Conservation (phyloP, 2,113 vertebrate genomes). For the Uropsilus gracilis region DNA sequence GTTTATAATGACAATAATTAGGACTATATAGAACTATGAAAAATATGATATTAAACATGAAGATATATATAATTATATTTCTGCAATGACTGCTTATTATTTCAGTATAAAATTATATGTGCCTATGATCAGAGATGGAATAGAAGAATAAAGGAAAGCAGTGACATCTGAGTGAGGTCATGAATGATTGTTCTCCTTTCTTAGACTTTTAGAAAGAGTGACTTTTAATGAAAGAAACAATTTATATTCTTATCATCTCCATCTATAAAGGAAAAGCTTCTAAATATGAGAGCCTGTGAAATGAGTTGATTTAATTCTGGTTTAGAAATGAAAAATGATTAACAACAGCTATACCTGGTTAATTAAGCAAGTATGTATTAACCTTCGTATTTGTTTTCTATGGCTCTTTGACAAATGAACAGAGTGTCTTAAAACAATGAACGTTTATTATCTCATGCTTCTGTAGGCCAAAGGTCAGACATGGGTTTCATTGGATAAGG, state of each 20-base stretch:
- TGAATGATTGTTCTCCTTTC: background rate
- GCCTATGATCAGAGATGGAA: background rate
- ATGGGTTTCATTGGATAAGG: background rate
- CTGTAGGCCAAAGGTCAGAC: background rate
- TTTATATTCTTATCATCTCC: slow-evolving; percentile 10
- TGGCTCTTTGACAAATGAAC: background rate
- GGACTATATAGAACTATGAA: background rate
- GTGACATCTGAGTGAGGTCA: background rate
- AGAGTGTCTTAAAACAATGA: background rate
- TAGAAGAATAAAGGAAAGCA: background rate
- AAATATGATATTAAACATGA: background rate
- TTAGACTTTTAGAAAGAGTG: background rate
- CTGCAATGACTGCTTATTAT: background rate
- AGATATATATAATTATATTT: background rate
- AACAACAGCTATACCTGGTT: background rate
- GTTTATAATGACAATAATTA: background rate
- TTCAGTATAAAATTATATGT: background rate
- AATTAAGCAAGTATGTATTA: background rate
- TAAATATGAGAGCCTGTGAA: slow-evolving; percentile 3
- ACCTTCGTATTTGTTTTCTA: background rate
- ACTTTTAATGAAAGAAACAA: slow-evolving; percentile 24
- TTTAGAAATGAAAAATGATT: background rate
- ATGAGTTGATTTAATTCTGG: slow-evolving; percentile 17
- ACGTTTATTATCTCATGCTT: background rate
- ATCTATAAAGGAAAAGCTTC: background rate